Evolutionary conservation across 2,797 vertebrate species (phyloP).

Genomic region (Schizopygopsis pylzovi): DNA sequence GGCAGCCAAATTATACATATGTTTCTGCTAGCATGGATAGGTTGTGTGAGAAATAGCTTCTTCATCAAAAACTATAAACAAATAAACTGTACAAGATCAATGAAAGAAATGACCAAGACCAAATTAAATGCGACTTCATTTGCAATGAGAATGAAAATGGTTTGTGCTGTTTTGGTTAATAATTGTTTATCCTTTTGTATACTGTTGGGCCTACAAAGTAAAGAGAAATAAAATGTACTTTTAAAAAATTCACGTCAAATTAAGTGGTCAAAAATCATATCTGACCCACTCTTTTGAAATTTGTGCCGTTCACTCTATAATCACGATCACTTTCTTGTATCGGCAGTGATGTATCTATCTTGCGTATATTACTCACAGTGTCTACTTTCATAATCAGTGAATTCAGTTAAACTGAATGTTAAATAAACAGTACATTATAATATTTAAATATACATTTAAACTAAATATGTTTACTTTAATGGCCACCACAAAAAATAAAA

Average conservation of each 20-base stretch:
- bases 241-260: too few relatives aligned
- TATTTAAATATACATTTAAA: too few relatives aligned
- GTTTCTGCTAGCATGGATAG: neutral
- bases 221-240: neutral
- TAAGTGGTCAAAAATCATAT: neutral
- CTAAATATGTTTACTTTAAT: too few relatives aligned
- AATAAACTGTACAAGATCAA: neutral
- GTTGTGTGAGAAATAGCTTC: neutral
- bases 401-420: neutral
- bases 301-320: neutral
- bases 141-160: neutral
- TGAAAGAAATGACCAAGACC: neutral
- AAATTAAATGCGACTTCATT: neutral
- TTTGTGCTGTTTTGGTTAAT: neutral
- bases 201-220: neutral
- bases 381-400: neutral
- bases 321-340: too few relatives aligned
- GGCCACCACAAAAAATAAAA: too few relatives aligned
- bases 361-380: too few relatives aligned
- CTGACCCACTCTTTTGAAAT: too few relatives aligned
- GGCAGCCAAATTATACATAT: neutral
- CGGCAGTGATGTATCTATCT: too few relatives aligned
- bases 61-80: neutral
- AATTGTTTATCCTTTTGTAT: neutral
- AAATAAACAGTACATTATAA: too few relatives aligned